Percentiles rank a stretch among this genome's conserved stretches.
phyloP scores from a whole-genome alignment of 2,113 vertebrate genomes.

The Hylia prasina region DNA sequence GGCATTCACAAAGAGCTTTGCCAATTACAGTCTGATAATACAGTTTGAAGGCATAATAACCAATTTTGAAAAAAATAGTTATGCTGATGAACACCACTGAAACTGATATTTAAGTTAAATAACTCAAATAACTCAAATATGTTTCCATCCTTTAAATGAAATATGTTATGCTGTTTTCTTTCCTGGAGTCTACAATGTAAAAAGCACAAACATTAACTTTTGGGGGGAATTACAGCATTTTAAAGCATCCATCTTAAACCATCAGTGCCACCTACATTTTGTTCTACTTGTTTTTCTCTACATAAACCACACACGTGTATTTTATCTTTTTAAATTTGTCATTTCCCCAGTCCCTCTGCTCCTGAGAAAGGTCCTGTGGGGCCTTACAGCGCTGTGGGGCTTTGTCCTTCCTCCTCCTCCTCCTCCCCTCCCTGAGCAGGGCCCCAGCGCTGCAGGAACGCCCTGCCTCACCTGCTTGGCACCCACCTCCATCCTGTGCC shows the following conservation, averaged over 20 bases:
- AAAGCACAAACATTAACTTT: not conserved
- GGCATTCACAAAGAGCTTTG: not conserved
- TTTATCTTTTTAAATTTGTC: not conserved
- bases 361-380: accelerated
- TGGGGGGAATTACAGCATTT: not conserved
- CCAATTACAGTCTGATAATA: not conserved
- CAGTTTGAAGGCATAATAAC: not conserved
- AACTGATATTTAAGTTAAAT: not conserved
- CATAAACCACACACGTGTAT: accelerated
- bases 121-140: not conserved
- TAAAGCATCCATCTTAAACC: not conserved
- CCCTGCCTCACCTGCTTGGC: not conserved
- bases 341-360: accelerated
- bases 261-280: not conserved
- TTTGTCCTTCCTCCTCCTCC: too few species aligned
- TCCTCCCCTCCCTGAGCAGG: not conserved
- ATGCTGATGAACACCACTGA: not conserved
- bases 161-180: not conserved
- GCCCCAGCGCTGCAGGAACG: accelerated
- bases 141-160: not conserved
- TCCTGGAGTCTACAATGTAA: not conserved
- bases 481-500: not conserved
- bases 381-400: not conserved
- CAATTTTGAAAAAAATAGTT: not conserved
- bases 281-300: not conserved